A percentile compares a stretch with the other conserved stretches of the same genome.
Evolutionary conservation across 2,797 vertebrate species (phyloP).

Genomic region (Otolemur crassicaudatus): DNA sequence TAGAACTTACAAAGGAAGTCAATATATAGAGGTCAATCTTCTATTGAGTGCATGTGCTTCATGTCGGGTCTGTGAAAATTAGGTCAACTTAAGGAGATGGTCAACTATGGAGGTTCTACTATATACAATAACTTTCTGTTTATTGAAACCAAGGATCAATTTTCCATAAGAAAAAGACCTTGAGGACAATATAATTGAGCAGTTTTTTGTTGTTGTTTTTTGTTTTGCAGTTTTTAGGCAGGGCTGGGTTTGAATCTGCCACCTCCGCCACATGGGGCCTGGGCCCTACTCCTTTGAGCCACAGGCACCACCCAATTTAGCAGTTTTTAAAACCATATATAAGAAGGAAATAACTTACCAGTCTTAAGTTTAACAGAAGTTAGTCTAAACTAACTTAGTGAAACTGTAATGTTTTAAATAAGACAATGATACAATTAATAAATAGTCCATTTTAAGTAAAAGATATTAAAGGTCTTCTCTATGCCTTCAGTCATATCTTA

Average conservation of each 20-base stretch:
- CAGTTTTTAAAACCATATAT: slow-evolving; percentile 19
- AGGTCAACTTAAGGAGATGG: no score
- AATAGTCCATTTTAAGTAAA: slow-evolving; percentile 11
- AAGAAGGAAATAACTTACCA: neutral
- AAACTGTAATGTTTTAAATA: slow-evolving; percentile 31
- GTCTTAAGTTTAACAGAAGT: slow-evolving; percentile 54
- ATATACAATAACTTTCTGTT: neutral
- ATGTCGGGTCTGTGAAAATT: no score
- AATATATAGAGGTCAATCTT: no score
- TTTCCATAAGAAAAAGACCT: neutral
- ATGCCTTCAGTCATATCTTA: neutral
- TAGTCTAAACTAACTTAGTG: neutral
- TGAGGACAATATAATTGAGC: neutral
- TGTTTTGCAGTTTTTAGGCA: no score
- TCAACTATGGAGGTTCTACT: no score
- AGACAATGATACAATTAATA: neutral
- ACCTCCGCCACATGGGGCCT: no score
- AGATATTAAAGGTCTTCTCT: neutral
- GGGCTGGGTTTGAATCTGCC: no score
- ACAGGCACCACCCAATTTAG: neutral
- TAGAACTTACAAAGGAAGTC: no score
- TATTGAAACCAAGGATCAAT: neutral
- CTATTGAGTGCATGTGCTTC: no score
- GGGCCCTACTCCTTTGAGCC: no score
- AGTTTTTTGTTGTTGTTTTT: neutral